phyloP scores from a whole-genome alignment of 37 sponge, comb jelly and placozoan genomes.

The Ianthella basta region DNA sequence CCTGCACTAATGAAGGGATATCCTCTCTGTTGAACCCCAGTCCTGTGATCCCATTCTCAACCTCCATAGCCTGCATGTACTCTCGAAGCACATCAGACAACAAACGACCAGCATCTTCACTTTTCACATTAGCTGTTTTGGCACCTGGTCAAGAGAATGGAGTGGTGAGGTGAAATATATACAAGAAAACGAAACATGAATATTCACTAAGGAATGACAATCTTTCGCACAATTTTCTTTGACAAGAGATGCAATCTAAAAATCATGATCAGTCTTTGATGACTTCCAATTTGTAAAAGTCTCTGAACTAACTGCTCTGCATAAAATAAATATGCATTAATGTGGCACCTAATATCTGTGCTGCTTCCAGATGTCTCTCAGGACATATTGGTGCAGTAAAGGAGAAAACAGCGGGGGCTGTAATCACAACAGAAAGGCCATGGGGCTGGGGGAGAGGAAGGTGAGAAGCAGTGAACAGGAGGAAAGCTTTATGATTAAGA shows the following conservation, averaged over 20 bases:
- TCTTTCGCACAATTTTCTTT: too few relatives aligned
- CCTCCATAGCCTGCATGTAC: slow-evolving; percentile 77
- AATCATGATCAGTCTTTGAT: too few relatives aligned
- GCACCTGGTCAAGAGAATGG: slow-evolving; percentile 55
- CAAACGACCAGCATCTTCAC: slow-evolving; percentile 77
- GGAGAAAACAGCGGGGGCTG: slow-evolving; percentile 91
- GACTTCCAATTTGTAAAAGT: too few relatives aligned
- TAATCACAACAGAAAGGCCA: slow-evolving; percentile 90
- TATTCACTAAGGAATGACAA: too few relatives aligned
- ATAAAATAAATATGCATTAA: too few relatives aligned
- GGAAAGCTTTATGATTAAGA: too few relatives aligned
- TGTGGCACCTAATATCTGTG: slow-evolving; percentile 72
- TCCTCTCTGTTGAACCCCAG: slow-evolving; percentile 80
- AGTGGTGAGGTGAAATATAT: too few relatives aligned
- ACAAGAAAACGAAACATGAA: too few relatives aligned
- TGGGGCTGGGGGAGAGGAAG: slow-evolving; percentile 64
- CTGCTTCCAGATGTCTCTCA: slow-evolving; percentile 85
- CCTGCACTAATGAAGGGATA: slow-evolving; percentile 77
- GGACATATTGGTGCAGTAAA: slow-evolving; percentile 76
- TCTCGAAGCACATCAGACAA: slow-evolving; percentile 72
- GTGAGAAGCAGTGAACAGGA: too few relatives aligned
- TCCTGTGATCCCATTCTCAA: slow-evolving; percentile 79
- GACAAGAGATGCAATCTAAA: too few relatives aligned
- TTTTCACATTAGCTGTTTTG: slow-evolving; percentile 41
- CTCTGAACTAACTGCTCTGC: too few relatives aligned